Conservation (phyloP, 2,888 invertebrate genomes). For the Ennomos erosarius region DNA sequence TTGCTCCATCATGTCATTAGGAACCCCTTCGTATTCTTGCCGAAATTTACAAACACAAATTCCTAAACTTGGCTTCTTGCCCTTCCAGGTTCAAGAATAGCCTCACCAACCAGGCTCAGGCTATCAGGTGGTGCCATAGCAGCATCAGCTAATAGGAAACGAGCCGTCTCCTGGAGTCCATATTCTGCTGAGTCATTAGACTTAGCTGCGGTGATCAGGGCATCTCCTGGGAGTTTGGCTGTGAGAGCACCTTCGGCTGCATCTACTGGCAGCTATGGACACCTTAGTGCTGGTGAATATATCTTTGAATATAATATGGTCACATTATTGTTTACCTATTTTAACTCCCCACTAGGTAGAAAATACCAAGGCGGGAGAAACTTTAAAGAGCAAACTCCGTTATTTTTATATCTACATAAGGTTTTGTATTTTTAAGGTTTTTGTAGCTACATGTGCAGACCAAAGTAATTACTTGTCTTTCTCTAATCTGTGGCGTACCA, state of each 20-base stretch:
- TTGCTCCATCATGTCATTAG: no score
- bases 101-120: constrained; percentile 76
- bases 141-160: constrained; percentile 90
- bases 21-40: not conserved
- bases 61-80: no score
- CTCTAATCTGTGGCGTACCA: not conserved
- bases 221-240: constrained; percentile 96
- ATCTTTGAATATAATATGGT: no score
- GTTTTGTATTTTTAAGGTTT: no score
- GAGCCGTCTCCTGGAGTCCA: constrained; percentile 97
- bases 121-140: constrained; percentile 78
- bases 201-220: constrained; percentile 97
- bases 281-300: constrained; percentile 93
- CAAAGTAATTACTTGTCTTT: no score
- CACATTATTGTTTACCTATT: no score
- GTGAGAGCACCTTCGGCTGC: constrained; percentile 93
- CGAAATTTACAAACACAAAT: no score
- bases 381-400: no score
- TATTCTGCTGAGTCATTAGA: constrained; percentile 97
- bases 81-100: constrained; percentile 78
- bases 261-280: constrained; percentile 97
- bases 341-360: no score
- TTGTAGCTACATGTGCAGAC: no score
- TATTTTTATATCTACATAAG: no score
- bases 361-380: no score